These are phyloP conservation scores for Nipponia nippon DNA, from an alignment of 2,113 vertebrate species.

Conservation along the genomic window DNA sequence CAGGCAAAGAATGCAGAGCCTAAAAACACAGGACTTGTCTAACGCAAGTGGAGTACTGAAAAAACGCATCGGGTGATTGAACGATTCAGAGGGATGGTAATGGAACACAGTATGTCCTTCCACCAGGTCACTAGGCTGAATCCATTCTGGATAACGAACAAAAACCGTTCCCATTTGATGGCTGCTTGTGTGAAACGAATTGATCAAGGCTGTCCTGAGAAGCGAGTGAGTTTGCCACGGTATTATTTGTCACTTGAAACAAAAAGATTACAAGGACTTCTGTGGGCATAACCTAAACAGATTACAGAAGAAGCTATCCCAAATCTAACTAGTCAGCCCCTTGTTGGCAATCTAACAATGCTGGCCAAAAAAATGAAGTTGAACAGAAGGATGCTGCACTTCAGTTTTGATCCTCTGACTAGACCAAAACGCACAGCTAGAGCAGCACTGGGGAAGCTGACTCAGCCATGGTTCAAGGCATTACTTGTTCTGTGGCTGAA, in stretches of 20 bases:
- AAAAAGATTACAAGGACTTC: not conserved
- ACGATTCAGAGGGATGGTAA: not conserved
- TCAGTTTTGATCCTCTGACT: not conserved
- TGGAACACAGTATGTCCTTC: not conserved
- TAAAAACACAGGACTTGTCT: not conserved
- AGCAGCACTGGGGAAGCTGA: not conserved
- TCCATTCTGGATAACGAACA: not conserved
- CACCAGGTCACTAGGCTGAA: not conserved
- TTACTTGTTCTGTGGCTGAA: not conserved
- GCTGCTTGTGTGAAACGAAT: not conserved
- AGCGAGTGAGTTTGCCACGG: not conserved
- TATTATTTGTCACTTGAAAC: not conserved
- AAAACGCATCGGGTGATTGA: accelerated
- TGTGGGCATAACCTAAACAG: not conserved
- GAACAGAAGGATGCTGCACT: not conserved
- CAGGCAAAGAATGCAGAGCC: not conserved
- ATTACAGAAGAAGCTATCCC: not conserved
- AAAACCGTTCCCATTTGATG: not conserved
- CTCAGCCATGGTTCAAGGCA: not conserved
- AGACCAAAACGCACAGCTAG: not conserved
- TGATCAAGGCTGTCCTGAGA: not conserved
- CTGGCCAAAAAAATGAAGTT: not conserved
- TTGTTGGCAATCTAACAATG: not conserved
- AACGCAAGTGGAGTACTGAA: not conserved
- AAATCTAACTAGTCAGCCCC: not conserved